phyloP scores from a whole-genome alignment of 2,888 invertebrate genomes.

The Drosophila paracracens region DNA sequence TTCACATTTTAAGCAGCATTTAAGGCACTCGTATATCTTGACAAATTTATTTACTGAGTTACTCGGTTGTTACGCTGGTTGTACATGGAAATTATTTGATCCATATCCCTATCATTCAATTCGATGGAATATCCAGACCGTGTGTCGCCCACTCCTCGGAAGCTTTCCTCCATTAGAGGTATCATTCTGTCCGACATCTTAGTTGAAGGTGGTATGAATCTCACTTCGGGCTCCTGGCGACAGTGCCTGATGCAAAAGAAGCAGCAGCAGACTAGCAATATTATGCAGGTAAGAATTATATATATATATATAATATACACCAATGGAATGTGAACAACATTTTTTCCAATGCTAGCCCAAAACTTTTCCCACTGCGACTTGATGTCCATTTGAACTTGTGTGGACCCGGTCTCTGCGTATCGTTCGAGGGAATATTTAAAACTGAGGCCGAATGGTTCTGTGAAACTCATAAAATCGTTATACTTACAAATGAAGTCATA shows the following conservation, averaged over 20 bases:
- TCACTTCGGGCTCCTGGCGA: constrained; percentile 3
- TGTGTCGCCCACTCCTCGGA: not conserved
- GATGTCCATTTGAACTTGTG: not conserved
- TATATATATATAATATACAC: constrained; percentile 6
- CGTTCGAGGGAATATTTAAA: not conserved
- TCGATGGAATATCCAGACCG: not conserved
- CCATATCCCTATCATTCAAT: not conserved
- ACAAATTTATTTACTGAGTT: constrained; percentile 48
- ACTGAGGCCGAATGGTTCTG: not conserved
- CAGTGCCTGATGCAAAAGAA: constrained; percentile 10
- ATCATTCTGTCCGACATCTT: not conserved
- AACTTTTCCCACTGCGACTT: not conserved
- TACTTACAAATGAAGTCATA: not conserved
- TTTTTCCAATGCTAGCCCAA: not conserved
- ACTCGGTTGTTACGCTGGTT: constrained; percentile 22
- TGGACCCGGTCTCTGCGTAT: not conserved
- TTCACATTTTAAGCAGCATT: constrained; percentile 51
- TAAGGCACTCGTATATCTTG: constrained; percentile 24
- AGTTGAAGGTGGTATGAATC: constrained; percentile 1
- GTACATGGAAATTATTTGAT: constrained; percentile 13
- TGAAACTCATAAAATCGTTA: not conserved
- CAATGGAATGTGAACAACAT: constrained; percentile 8
- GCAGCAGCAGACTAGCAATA: constrained; percentile 2
- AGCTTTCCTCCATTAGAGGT: rapidly evolving
- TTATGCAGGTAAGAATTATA: not conserved